Evolutionary conservation across 2,888 invertebrate species (phyloP).

Genomic region (Bellardia pandia): DNA sequence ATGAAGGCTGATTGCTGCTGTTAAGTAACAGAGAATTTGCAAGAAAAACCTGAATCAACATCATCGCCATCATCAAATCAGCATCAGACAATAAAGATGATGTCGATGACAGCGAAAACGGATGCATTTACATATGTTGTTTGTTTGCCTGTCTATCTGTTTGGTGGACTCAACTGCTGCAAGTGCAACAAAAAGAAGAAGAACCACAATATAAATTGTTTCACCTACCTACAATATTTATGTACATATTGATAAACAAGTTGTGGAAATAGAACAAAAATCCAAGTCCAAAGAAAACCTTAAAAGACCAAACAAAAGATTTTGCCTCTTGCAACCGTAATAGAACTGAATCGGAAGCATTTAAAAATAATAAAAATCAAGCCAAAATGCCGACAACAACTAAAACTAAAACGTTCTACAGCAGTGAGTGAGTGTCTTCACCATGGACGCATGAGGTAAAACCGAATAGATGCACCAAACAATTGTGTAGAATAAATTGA

Average conservation of each 20-base stretch:
- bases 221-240: not conserved
- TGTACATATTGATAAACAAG: too few relatives aligned
- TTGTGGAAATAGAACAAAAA: not conserved
- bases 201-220: not conserved
- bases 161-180: not conserved
- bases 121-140: not conserved
- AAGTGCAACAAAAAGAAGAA: not conserved
- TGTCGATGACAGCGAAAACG: constrained; percentile 9
- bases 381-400: constrained; percentile 11
- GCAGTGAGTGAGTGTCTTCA: not conserved
- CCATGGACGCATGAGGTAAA: not conserved
- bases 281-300: not conserved
- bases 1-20: not conserved
- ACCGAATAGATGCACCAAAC: not conserved
- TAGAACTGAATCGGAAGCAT: constrained; percentile 18
- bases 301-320: not conserved
- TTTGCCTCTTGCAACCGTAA: too few relatives aligned
- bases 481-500: constrained; percentile 10
- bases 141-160: not conserved
- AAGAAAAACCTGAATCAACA: constrained; percentile 19
- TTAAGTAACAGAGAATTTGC: constrained; percentile 6
- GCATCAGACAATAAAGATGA: constrained; percentile 11
- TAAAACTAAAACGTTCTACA: not conserved
- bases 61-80: not conserved
- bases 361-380: constrained; percentile 20